These are phyloP conservation scores for Arge pagana DNA, from an alignment of 2,888 invertebrate species.

Conservation along the genomic window DNA sequence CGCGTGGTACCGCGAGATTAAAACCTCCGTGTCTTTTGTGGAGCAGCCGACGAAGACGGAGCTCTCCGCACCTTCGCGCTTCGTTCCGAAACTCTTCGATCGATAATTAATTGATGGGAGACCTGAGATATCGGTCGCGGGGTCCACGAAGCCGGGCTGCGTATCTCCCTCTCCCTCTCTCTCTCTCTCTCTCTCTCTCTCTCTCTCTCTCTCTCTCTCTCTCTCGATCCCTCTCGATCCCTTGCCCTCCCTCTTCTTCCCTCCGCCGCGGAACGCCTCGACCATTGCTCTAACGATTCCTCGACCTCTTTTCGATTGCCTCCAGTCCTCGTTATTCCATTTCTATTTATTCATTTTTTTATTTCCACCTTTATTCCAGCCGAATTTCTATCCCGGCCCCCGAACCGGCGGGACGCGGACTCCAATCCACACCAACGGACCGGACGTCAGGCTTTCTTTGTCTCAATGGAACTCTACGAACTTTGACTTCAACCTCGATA, in stretches of 20 bases:
- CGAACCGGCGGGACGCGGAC: too few relatives aligned
- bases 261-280: background rate
- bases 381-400: too few relatives aligned
- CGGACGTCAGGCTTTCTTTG: too few relatives aligned
- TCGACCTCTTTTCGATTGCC: background rate
- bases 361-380: background rate
- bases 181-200: background rate
- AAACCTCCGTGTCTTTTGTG: conserved; percentile 42
- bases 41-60: conserved; percentile 37
- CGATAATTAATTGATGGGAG: conserved; percentile 52
- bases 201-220: conserved; percentile 24
- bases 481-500: too few relatives aligned
- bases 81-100: conserved; percentile 26
- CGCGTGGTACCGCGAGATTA: conserved; percentile 38
- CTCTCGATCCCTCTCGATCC: conserved; percentile 35
- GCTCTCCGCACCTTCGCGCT: conserved; percentile 32
- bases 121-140: conserved; percentile 38
- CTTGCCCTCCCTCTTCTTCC: background rate
- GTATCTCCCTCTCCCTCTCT: conserved; percentile 34
- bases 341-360: background rate
- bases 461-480: too few relatives aligned
- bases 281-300: background rate
- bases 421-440: too few relatives aligned
- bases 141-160: too few relatives aligned
- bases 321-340: background rate